These are phyloP conservation scores for Iselma pallidipennis DNA, from an alignment of 2,888 invertebrate species.

Conservation along the genomic window DNA sequence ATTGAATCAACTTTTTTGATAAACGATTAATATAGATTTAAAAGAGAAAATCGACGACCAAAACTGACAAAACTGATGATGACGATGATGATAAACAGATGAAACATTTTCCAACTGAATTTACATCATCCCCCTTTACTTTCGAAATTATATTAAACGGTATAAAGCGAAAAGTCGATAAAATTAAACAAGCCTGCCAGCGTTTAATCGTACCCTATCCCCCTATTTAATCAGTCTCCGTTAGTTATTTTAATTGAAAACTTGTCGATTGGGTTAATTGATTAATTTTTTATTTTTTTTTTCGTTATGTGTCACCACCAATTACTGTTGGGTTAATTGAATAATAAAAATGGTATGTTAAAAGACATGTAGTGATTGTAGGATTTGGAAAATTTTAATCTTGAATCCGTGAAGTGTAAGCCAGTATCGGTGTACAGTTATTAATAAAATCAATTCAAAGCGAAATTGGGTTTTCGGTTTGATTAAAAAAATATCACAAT, in stretches of 20 bases:
- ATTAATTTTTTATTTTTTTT: not conserved
- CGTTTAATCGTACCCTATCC: not conserved
- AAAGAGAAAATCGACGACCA: no score
- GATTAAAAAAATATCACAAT: no score
- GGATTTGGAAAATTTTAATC: no score
- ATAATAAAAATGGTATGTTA: no score
- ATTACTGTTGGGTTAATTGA: not conserved
- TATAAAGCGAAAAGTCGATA: not conserved
- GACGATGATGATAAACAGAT: not conserved
- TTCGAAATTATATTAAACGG: no score
- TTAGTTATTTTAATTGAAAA: not conserved
- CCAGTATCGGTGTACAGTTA: no score
- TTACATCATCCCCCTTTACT: not conserved
- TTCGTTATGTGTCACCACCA: not conserved
- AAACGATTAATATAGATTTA: not conserved
- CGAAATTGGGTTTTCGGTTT: no score
- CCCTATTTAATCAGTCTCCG: not conserved
- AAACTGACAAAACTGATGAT: not conserved
- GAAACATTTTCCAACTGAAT: not conserved
- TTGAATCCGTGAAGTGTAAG: no score
- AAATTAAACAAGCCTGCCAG: not conserved
- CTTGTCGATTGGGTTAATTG: not conserved
- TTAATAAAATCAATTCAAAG: no score
- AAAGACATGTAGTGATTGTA: no score
- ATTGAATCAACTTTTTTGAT: not conserved